Evolutionary conservation across 2,797 vertebrate species (phyloP).

Genomic region (Darevskia mixta): DNA sequence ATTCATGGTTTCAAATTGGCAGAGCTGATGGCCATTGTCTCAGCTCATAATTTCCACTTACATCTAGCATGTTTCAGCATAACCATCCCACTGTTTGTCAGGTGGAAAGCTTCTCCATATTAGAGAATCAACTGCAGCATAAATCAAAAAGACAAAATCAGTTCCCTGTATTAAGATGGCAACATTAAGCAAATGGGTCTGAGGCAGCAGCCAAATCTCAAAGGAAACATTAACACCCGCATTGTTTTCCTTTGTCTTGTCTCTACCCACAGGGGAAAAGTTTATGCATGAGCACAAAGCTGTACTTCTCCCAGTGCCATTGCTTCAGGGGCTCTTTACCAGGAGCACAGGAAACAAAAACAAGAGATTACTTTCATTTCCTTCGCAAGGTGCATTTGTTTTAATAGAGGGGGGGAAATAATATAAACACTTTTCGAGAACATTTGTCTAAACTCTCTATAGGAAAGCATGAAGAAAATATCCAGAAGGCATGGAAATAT

Average conservation of each 20-base stretch:
- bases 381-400: fast-evolving
- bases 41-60: neutral
- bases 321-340: neutral
- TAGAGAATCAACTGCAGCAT: constrained; percentile 60
- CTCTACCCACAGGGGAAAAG: neutral
- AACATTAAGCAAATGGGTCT: neutral
- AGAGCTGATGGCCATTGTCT: constrained; percentile 38
- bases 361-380: neutral
- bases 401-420: neutral
- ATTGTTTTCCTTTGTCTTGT: fast-evolving
- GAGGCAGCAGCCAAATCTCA: fast-evolving
- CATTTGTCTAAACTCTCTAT: constrained; percentile 2
- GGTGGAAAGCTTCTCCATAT: constrained; percentile 44
- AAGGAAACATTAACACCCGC: neutral
- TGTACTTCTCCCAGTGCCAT: fast-evolving
- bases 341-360: neutral
- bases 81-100: constrained; percentile 47
- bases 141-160: constrained; percentile 69
- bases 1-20: too few species aligned
- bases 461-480: neutral
- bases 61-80: neutral
- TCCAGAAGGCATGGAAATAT: neutral
- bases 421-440: neutral
- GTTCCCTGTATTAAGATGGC: neutral
- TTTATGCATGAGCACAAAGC: fast-evolving